Evolutionary conservation across 2,888 invertebrate species (phyloP), one percentile per base, ranked within the genome.

Genomic region (Oscheius sp.): DNA sequence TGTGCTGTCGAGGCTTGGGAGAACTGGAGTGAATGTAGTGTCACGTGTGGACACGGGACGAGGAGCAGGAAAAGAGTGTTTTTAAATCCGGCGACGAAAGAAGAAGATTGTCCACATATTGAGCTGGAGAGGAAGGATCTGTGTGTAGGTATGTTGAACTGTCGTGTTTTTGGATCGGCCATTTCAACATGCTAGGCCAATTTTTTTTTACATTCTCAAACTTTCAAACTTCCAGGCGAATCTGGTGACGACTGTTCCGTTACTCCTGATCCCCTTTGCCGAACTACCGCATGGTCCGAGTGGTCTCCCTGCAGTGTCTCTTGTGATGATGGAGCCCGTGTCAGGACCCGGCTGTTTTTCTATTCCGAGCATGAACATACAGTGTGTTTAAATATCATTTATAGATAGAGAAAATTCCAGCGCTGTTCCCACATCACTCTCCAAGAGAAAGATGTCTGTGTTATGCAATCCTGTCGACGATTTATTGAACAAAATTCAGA

Each of bases 31-130:
- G 88, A 90, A 20, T 95, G 94, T 86, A 86, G 93, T 4, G 93
- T 92, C 41, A 90, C 91, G 32, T 95, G 95, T 87, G 95, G 94
- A 68, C 92, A 92, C 88, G 95, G 95, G 28, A 89, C 91, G 74
- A 90, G 93, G 82, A 91, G 92, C 90, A 90, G 94, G 80, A 91
- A 90, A 67, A 90, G 94, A 56, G 68, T 73, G 1, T 77, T 77
- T 64, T 9, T 73, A n/a, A 64, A 70, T 61, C 67, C 74, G 28
- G 22, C 51, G 0, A 72, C 73, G 20, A 74, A 71, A 8, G 20
- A 69, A 26, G 64, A 62, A n/a, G 71, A 74, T 75, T 92, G 92
- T 86, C 45, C 44, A 14, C 89, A 90, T 80, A 83, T 86, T 4
- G 92, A 94, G 87, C 88, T 95, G 83, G 73, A 86, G 78, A 81